Evolutionary conservation across 2,888 invertebrate species (phyloP), one percentile per base, ranked within the genome.

Genomic region (Monopis laevigella): DNA sequence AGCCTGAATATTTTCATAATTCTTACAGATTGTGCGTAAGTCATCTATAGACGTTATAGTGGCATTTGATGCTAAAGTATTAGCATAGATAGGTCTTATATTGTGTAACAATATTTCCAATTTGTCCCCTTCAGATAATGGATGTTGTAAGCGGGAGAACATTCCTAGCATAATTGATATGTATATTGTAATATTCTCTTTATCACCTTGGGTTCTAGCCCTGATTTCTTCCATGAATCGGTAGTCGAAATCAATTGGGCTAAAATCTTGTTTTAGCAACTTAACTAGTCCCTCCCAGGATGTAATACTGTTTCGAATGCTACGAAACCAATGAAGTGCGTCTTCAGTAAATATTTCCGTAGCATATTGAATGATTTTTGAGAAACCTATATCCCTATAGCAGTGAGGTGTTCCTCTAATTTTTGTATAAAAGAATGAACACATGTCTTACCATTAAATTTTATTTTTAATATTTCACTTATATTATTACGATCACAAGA

Each of bases 121-220:
- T 24, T 41, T 41, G 2, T 41, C 41, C 3, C 19, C 17, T 7
- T 34, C 30, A 6, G 41, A 10, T 2, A 41, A 3, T 1, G 6
- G 2, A 1, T 24, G 13, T 1, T 29, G 17, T 3, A 41, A 19
- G 1, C 43, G 34, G 2, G 43, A 30, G 19, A 48, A 48, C 43
- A 48, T 40, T 2, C 46, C 45, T 1, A 21, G n/a, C 44, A 47
- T 43, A n/a, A 50, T 45, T 1, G 46, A 44, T 12, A 49, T 14
- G 36, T 48, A 47, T 36, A 47, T 40, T 14, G 46, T 45, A 3
- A 49, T 49, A 10, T 21, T 21, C 24, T 21, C n/a, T n/a, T n/a
- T n/a, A n/a, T n/a, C n/a, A n/a, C n/a, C n/a, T n/a, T n/a, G n/a
- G n/a, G n/a, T n/a, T 41, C 51, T 30, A 3, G 39, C 11, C 6